Evolutionary conservation across 2,113 vertebrate genomes (phyloP), one percentile per base, ranked within the genome.

Genomic region (Stictonetta naevosa): DNA sequence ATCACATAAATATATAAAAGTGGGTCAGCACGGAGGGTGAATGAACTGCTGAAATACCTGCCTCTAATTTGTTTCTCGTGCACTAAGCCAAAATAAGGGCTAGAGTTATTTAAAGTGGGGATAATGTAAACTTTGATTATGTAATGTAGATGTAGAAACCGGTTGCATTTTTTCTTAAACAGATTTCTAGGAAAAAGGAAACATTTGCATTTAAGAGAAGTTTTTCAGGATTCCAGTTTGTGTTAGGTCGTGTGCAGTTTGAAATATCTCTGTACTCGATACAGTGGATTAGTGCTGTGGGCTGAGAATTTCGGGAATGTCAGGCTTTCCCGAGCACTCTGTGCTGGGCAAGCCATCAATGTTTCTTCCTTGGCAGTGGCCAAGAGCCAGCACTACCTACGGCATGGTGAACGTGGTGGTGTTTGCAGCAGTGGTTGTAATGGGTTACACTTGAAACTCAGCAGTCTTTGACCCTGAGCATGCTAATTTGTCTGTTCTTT

Each of bases 401-500:
- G 19, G 4, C 52, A 0, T 3, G 3, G 2, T 19, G 56, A 21
- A 3, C 4, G 0, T 0, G 56, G 20, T 48, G 87, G 1, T 23
- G 62, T 63, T 40, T 29, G 66, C 62, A 76, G 72, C 73, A 63
- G 2, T 14, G 55, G 23, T 40, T 13, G 0, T 13, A 14, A 19
- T 1, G 17, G 68, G 36, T 52, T 56, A 0, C 2, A 0, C 29
- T 19, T 17, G 48, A 11, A 53, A 13, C 23, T 18, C n/a, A 23
- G 29, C 31, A 48, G 0, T 71, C n/a, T 48, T 34, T 90, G 66
- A 33, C 82, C 71, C 34, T 48, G n/a, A 75, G 10, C 16, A 0
- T 25, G n/a, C 63, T 81, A 14, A 4, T 53, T 83, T 22, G 33
- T 40, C 38, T 81, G 34, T 10, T 88, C 33, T 95, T 52, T 86